Evolutionary conservation across 1,140 invertebrate species (phyloP).

Genomic region (Bombus breviceps): DNA sequence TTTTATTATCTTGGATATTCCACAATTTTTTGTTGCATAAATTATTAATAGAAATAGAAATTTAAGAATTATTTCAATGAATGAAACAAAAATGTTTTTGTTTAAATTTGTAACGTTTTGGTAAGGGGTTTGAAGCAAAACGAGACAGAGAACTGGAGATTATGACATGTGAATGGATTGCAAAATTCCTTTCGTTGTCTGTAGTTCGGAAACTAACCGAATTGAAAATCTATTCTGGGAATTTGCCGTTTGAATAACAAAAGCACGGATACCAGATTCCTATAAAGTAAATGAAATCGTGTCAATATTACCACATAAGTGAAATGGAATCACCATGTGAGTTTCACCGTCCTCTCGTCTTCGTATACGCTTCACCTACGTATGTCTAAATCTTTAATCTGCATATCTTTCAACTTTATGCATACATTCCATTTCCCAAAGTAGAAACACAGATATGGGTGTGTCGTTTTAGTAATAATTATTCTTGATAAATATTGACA

Average conservation of each 20-base stretch:
- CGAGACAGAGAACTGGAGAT: background rate
- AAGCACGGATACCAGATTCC: background rate
- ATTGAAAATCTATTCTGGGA: constrained; percentile 18
- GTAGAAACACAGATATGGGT: background rate
- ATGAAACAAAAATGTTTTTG: background rate
- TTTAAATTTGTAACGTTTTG: background rate
- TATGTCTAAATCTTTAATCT: constrained; percentile 2
- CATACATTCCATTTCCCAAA: no score
- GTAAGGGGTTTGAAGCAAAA: background rate
- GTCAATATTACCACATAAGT: constrained; percentile 38
- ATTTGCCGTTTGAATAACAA: constrained; percentile 30
- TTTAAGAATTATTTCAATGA: background rate
- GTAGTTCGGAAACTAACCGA: background rate
- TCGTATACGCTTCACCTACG: background rate
- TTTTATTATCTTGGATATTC: background rate
- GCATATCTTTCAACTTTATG: background rate
- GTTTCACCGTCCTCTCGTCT: background rate
- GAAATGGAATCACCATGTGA: constrained; percentile 30
- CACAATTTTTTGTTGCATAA: no score
- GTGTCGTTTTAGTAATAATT: background rate
- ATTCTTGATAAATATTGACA: background rate
- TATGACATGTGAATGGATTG: background rate
- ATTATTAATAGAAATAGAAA: background rate
- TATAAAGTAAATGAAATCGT: constrained; percentile 26
- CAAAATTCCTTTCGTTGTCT: constrained; percentile 7